These are phyloP conservation scores for Hydrotaea diabolus DNA, from an alignment of 2,888 invertebrate species.

Conservation along the genomic window DNA sequence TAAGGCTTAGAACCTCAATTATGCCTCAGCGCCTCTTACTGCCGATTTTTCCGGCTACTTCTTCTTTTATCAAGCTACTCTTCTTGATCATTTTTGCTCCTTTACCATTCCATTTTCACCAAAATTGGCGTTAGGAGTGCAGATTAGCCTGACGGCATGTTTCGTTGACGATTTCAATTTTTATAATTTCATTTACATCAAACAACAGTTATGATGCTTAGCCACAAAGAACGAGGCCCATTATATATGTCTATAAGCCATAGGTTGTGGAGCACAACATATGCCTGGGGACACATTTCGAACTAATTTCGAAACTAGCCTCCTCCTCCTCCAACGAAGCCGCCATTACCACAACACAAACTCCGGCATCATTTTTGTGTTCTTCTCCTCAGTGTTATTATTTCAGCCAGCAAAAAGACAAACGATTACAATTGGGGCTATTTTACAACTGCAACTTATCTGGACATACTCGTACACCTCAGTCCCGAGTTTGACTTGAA, in stretches of 20 bases:
- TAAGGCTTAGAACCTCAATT: too few species aligned
- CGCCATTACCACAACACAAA: too few species aligned
- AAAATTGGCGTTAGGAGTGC: too few species aligned
- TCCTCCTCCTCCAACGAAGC: not conserved
- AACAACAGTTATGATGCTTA: constrained; percentile 40
- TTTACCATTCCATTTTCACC: too few species aligned
- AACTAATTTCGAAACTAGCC: constrained; percentile 44
- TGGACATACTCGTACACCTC: constrained; percentile 38
- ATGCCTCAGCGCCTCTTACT: too few species aligned
- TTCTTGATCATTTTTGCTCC: too few species aligned
- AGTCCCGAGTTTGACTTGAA: too few species aligned
- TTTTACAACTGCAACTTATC: constrained; percentile 60
- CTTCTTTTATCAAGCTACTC: too few species aligned
- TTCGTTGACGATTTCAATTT: not conserved
- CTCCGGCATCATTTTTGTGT: not conserved
- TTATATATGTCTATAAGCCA: constrained; percentile 12
- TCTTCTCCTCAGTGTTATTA: not conserved
- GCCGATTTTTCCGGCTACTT: too few species aligned
- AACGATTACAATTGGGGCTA: constrained; percentile 51
- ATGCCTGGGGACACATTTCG: constrained; percentile 51
- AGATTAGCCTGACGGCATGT: too few species aligned
- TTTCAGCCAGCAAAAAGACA: constrained; percentile 36
- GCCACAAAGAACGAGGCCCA: constrained; percentile 33
- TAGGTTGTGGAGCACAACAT: constrained; percentile 41
- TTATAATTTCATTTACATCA: not conserved